Base-by-base conservation (phyloP, 2,797 vertebrate genomes). In the Capromys pilorides region DNA sequence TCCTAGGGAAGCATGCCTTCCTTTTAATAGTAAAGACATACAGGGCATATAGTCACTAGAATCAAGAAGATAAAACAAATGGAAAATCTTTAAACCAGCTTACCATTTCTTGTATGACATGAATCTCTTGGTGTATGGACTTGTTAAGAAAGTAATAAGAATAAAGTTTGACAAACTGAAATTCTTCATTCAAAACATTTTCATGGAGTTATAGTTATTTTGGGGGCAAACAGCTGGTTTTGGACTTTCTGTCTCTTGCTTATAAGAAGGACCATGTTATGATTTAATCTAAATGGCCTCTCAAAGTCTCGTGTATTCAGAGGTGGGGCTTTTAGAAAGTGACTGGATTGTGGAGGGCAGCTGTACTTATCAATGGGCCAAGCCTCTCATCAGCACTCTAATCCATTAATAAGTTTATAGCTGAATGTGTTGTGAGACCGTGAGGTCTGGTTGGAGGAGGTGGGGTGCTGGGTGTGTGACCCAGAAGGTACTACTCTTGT, bases 141-240 rank as follows among this genome's bases (percentile, higher is more conserved):
- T 26, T 61, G 18, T 86, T 89, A 59, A 88, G 57, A 67, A 57
- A 85, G 73, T 39, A 64, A 66, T 86, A 18, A 41, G 19, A 82
- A 79, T 49, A n/a, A 80, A 90, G 8, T 1, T 75, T 80, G 31
- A 31, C 89, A 7, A 91, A 36, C 41, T 91, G 8, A 78, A 81
- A 90, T 67, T 91, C 61, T 91, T 95, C 59, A 90, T 79, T 79
- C 26, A 91, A 90, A 91, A 94, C 24, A 82, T 73, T 93, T 82
- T 86, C 62, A 88, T n/a, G 26, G 33, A 80, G 5, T 81, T 81
- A 82, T 62, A 0, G 45, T 71, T 85, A 84, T 69, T 91, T 49
- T 69, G 31, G 28, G 28, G 57, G 36, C 61, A 62, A 75, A 84
- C 4, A 75, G 39, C 12, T 69, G 26, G 33, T 51, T 64, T 81